Evolutionary conservation across 2,888 invertebrate genomes (phyloP), one percentile per base, ranked within the genome.

Genomic region (Meteorus cinctellus): DNA sequence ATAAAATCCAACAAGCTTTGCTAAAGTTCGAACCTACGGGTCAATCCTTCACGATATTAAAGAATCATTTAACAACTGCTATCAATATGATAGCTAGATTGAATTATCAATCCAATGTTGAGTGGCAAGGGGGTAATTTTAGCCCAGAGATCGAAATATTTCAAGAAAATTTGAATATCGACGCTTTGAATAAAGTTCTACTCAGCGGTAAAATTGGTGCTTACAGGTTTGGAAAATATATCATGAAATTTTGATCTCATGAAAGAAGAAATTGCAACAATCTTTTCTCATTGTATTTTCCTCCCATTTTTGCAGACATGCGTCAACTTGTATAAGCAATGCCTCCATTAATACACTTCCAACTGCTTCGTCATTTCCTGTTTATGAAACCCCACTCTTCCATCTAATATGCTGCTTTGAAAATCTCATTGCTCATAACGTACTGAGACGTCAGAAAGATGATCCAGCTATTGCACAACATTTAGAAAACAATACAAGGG

Each of bases 101-200:
- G 14, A 48, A 67, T 51, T n/a, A 12, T 24, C 48, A 68, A 27
- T n/a, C 41, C n/a, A 36, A 34, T 48, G n/a, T n/a, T 19, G 66
- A 66, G 3, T 72, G 76, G 72, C 34, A 63, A 16, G 60, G 36
- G 1, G 48, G 19, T 14, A 36, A 51, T 76, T 48, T 76, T 1
- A 48, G 27, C 36, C 34, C 59, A 66, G 76, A 76, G 27, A 59
- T 76, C 1, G 67, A 67, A 29, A 24, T 71, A 48, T 76, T 76
- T 19, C 72, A 76, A 12, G 66, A 72, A 27, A 72, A 68, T 10
- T 24, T 72, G 1, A 55, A 72, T 41, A 62, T 88, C 4, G 81
- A 85, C 72, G 87, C 87, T 29, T 79, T 86, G 41, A 83, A 85
- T 68, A 88, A 87, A 82, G 80, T 89, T n/a, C 81, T 85, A 74